Percentiles rank a stretch among this genome's conserved stretches.
phyloP scores from a whole-genome alignment of 2,797 vertebrate genomes.

The Hoplostethus mediterraneus region DNA sequence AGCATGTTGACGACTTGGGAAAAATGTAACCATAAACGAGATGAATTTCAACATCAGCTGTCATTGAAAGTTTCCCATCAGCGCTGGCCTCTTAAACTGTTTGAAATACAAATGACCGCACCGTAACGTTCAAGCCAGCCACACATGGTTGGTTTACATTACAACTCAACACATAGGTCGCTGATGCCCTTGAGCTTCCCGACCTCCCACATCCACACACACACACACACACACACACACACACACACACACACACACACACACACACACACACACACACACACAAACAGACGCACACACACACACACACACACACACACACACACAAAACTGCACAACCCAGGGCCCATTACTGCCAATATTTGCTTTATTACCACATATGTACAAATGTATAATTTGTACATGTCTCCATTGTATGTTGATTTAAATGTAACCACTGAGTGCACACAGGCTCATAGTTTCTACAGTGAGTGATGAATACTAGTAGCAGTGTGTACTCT shows the following conservation, averaged over 20 bases:
- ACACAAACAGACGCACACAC: conserved; percentile 24
- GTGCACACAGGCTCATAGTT: background rate
- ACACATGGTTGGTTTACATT: conserved; percentile 76
- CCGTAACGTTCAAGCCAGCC: conserved; percentile 63
- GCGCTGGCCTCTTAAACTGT: conserved; percentile 50
- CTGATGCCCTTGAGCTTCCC: conserved; percentile 55
- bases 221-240: conserved; percentile 32
- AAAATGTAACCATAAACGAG: conserved; percentile 2
- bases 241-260: conserved; percentile 12
- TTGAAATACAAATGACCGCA: conserved; percentile 77
- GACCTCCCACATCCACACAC: conserved; percentile 59
- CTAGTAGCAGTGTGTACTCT: conserved; percentile 24
- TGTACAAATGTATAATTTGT: conserved; percentile 49
- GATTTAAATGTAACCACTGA: conserved; percentile 46
- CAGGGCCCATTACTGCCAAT: no score
- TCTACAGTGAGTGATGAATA: conserved; percentile 23
- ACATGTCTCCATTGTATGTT: conserved; percentile 53
- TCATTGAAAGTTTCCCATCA: conserved; percentile 50
- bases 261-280: conserved; percentile 45
- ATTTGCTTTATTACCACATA: no score
- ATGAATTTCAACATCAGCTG: conserved; percentile 59
- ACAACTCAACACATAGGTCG: conserved; percentile 73
- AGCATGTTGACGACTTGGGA: no score
- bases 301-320: conserved; percentile 44
- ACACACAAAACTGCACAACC: background rate